Evolutionary conservation across 2,797 vertebrate species (phyloP).

Genomic region (Heteromormyrus szaboi): DNA sequence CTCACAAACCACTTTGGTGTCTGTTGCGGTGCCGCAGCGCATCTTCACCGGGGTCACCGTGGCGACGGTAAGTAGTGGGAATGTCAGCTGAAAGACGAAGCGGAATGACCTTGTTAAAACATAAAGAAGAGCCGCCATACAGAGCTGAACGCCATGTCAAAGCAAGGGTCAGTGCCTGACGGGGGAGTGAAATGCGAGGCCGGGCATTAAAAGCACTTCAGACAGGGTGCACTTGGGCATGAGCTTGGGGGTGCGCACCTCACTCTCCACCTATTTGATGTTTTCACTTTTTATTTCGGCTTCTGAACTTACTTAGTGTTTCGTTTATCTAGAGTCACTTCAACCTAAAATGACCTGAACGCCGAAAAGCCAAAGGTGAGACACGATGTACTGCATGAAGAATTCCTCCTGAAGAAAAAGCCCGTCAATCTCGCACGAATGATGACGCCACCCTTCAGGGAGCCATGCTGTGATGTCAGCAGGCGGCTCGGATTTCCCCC

Average conservation of each 20-base stretch:
- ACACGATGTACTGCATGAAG: background rate
- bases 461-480: background rate
- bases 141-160: background rate
- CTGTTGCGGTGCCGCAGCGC: conserved; percentile 45
- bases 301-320: background rate
- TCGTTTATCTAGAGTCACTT: background rate
- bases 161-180: background rate
- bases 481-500: background rate
- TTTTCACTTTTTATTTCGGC: background rate
- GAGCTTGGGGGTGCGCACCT: background rate
- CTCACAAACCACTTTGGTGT: conserved; percentile 53
- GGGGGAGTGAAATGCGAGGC: background rate
- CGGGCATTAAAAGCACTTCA: background rate
- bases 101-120: background rate
- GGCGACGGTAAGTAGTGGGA: conserved; percentile 46
- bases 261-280: background rate
- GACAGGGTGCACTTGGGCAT: background rate
- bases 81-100: conserved; percentile 62
- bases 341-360: background rate
- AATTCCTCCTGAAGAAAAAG: background rate
- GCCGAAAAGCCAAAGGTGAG: background rate
- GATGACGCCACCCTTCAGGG: background rate
- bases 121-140: conserved; percentile 29
- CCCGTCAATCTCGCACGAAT: background rate
- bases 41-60: conserved; percentile 53